Percentiles rank a stretch among this genome's conserved stretches.
Evolutionary conservation across 2,797 vertebrate genomes (phyloP).

Genomic region (Poecilia wingei): DNA sequence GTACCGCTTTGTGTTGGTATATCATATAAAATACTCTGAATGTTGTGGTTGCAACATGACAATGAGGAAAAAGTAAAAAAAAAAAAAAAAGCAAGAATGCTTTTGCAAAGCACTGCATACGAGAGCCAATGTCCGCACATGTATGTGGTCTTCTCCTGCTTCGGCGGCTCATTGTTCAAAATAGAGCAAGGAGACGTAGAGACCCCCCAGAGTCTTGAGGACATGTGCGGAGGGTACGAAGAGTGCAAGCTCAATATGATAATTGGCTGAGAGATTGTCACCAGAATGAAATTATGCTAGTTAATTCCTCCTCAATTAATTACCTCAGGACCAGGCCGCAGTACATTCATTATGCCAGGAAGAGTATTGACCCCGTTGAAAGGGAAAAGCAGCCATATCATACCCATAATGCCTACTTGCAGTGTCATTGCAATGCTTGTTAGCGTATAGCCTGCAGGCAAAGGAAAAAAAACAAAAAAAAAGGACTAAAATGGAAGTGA

Average conservation of each 20-base stretch:
- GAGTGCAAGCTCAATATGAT: constrained; percentile 69
- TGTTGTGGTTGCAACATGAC: neutral
- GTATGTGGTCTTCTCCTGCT: constrained; percentile 51
- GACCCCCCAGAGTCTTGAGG: constrained; percentile 26
- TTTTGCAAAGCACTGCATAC: neutral
- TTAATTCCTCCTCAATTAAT: constrained; percentile 85
- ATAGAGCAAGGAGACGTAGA: constrained; percentile 35
- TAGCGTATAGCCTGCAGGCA: constrained; percentile 4
- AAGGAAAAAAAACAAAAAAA: neutral
- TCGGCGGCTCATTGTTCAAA: constrained; percentile 48
- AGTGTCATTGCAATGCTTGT: constrained; percentile 13
- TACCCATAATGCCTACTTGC: constrained; percentile 29
- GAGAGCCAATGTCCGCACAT: neutral
- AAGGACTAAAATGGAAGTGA: neutral
- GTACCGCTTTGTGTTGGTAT: neutral
- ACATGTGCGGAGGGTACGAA: constrained; percentile 24
- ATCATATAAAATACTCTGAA: neutral
- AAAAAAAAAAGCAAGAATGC: neutral
- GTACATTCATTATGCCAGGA: constrained; percentile 74
- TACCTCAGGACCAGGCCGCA: constrained; percentile 74
- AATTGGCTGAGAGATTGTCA: constrained; percentile 81
- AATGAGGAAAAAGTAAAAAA: too few species aligned
- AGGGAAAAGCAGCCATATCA: constrained; percentile 37
- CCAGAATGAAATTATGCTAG: constrained; percentile 83
- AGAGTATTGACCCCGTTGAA: constrained; percentile 54